Evolutionary conservation across 1,140 invertebrate species (phyloP).

Genomic region (Zaprionus tsacasi): DNA sequence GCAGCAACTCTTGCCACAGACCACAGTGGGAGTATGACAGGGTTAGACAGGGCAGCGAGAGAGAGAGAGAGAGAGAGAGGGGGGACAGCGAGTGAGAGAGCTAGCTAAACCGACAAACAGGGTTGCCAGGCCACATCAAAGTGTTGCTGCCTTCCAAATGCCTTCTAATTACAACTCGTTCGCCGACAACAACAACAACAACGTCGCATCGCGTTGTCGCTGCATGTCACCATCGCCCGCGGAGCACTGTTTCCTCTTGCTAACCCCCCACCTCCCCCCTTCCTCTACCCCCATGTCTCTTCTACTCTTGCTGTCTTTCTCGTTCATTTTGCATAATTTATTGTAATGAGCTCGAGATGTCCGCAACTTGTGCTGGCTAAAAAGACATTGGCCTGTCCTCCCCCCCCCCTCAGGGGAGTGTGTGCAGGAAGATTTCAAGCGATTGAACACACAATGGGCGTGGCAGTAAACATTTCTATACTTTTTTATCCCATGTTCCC

Average conservation of each 20-base stretch:
- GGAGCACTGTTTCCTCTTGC: not conserved
- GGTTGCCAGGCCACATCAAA: conserved; percentile 55
- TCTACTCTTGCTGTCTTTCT: not conserved
- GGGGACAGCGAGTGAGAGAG: conserved; percentile 8
- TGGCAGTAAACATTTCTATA: too few relatives aligned
- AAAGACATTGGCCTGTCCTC: conserved; percentile 3
- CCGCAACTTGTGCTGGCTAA: conserved; percentile 9
- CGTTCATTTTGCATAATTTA: conserved; percentile 73
- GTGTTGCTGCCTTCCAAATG: conserved; percentile 62
- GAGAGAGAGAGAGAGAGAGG: conserved; percentile 2
- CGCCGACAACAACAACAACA: not conserved
- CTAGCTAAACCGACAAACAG: conserved; percentile 10
- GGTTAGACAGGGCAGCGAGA: not conserved
- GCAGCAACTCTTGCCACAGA: conserved; percentile 26
- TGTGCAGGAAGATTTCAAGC: not conserved
- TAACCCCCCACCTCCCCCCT: not conserved
- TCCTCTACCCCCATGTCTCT: not conserved
- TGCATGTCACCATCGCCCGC: conserved; percentile 30
- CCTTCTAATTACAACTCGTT: conserved; percentile 67
- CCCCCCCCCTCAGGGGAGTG: not conserved
- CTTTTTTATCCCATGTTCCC: not conserved
- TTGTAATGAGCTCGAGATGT: conserved; percentile 70
- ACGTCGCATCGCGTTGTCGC: conserved; percentile 1
- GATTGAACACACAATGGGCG: too few relatives aligned
- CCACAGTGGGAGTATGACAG: conserved; percentile 12